Conservation (phyloP, 2,888 invertebrate genomes). For the Volucella zonaria region DNA sequence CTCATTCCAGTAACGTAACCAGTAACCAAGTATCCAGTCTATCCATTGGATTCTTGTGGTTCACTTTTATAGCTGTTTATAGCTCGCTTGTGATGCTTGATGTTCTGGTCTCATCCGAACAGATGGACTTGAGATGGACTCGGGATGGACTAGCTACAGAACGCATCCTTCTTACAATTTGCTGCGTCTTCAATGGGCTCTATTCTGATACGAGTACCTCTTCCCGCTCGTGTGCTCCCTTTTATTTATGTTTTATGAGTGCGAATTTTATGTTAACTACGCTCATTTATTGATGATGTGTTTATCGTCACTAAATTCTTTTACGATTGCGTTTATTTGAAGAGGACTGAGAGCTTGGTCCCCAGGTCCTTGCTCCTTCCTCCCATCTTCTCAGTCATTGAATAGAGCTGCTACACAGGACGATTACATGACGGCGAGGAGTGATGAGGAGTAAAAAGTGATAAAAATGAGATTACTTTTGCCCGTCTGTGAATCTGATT, state of each 20-base stretch:
- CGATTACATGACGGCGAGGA: background rate
- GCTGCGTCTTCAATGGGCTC: background rate
- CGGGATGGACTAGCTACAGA: constrained; percentile 47
- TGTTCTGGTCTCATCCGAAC: constrained; percentile 45
- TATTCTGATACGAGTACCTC: constrained; percentile 6
- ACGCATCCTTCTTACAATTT: constrained; percentile 59
- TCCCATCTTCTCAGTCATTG: constrained; percentile 20
- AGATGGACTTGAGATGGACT: constrained; percentile 63
- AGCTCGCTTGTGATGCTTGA: constrained; percentile 48
- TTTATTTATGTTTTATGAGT: constrained; percentile 72
- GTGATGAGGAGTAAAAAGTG: constrained; percentile 30
- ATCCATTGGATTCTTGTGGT: constrained; percentile 70
- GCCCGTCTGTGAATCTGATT: constrained; percentile 61
- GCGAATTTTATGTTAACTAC: constrained; percentile 74
- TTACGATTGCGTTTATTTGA: constrained; percentile 78
- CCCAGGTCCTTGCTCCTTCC: background rate
- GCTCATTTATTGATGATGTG: constrained; percentile 80
- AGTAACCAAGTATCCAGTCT: too few relatives aligned
- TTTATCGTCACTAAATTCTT: constrained; percentile 81
- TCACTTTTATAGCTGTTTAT: constrained; percentile 69
- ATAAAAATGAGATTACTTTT: constrained; percentile 71
- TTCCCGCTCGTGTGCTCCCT: constrained; percentile 4
- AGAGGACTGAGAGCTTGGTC: constrained; percentile 9
- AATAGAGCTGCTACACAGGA: background rate
- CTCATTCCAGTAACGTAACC: too few relatives aligned